phyloP scores from a whole-genome alignment of 2,113 vertebrate genomes.

The Myanophis thanlyinensis region DNA sequence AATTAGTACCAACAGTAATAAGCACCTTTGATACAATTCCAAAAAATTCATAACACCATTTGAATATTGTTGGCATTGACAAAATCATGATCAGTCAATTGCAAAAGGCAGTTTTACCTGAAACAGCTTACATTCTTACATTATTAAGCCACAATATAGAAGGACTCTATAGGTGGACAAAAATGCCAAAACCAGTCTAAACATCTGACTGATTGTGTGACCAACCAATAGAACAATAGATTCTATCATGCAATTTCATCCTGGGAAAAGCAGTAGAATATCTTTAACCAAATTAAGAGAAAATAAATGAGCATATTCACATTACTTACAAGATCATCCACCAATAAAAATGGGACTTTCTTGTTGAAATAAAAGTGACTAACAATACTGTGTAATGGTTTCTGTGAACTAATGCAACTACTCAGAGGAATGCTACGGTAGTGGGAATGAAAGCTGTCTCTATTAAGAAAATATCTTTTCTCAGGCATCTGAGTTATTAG shows the following conservation, averaged over 20 bases:
- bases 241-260: background rate
- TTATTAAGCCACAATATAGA: too few species aligned
- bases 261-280: background rate
- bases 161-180: too few species aligned
- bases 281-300: background rate
- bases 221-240: too few species aligned
- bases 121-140: too few species aligned
- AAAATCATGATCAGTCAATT: too few species aligned
- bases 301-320: background rate
- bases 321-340: background rate
- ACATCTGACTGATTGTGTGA: too few species aligned
- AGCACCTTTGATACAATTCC: too few species aligned
- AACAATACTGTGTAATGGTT: background rate
- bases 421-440: background rate
- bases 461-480: background rate
- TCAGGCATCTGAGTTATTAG: constrained; percentile 4
- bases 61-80: too few species aligned
- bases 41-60: too few species aligned
- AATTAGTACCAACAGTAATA: too few species aligned
- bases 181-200: too few species aligned
- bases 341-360: background rate
- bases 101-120: too few species aligned
- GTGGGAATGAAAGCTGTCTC: constrained; percentile 12
- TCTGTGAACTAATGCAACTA: background rate
- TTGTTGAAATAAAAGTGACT: background rate